Percentiles rank a stretch among this genome's conserved stretches.
Conservation (phyloP, 1,140 invertebrate species). For the Diprion similis region DNA sequence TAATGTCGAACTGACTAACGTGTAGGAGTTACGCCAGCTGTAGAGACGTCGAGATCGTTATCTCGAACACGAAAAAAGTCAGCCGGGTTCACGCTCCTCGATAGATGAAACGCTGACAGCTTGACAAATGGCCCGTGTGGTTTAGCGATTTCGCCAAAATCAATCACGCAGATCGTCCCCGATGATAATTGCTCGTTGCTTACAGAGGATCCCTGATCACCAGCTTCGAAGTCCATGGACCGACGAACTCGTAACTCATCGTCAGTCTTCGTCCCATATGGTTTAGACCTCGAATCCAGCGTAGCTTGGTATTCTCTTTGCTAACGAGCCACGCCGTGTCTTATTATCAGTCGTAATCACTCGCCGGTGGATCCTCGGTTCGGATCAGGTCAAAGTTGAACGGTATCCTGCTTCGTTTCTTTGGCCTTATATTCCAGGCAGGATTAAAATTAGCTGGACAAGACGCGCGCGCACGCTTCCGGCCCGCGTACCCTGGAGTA, state of each 20-base stretch:
- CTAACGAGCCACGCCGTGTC: not conserved
- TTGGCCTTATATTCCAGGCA: too few relatives aligned
- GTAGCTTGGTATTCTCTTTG: not conserved
- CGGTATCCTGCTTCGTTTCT: not conserved
- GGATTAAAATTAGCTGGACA: too few relatives aligned
- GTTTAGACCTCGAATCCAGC: not conserved
- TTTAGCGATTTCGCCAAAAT: constrained; percentile 1
- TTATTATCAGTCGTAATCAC: not conserved
- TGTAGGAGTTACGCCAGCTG: not conserved
- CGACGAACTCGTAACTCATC: too few relatives aligned
- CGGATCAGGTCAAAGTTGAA: not conserved
- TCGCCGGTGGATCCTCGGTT: not conserved
- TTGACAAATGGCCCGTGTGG: not conserved
- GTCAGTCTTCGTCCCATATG: not conserved
- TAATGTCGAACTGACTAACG: not conserved
- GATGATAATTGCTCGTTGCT: not conserved
- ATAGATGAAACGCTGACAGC: constrained; percentile 2
- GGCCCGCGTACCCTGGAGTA: too few relatives aligned
- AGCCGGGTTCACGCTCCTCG: not conserved
- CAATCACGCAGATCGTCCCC: not conserved
- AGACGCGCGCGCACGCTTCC: too few relatives aligned
- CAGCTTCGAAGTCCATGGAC: too few relatives aligned
- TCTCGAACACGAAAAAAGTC: not conserved
- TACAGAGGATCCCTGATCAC: not conserved
- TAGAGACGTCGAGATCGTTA: not conserved